phyloP scores from a whole-genome alignment of 2,113 vertebrate genomes.

The Carassius auratus region DNA sequence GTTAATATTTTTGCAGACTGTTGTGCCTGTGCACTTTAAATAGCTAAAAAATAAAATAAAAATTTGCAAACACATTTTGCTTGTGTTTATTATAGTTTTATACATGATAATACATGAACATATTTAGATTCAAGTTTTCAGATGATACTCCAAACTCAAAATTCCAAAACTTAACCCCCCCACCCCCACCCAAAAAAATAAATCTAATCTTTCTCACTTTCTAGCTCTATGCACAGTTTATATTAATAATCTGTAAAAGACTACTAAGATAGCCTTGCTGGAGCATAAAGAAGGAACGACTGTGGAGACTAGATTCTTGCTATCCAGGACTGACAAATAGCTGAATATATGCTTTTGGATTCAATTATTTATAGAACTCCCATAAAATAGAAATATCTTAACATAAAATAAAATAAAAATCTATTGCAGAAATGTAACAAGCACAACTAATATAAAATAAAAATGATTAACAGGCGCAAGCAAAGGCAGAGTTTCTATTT shows the following conservation, averaged over 20 bases:
- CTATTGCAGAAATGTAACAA: too few species aligned
- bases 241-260: conserved; percentile 1
- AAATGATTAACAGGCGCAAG: too few species aligned
- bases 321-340: not conserved
- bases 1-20: not conserved
- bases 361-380: too few species aligned
- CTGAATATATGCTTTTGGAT: not conserved
- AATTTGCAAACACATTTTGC: not conserved
- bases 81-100: not conserved
- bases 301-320: not conserved
- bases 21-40: not conserved
- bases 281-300: not conserved
- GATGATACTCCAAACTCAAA: not conserved
- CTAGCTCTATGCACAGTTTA: not conserved
- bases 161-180: not conserved
- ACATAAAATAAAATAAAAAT: too few species aligned
- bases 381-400: too few species aligned
- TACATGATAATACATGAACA: not conserved
- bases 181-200: not conserved
- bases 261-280: not conserved
- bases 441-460: too few species aligned
- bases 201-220: not conserved
- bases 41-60: not conserved
- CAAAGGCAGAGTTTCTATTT: too few species aligned
- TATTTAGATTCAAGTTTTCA: not conserved